Conservation (phyloP, 2,113 vertebrate species). For the Mustela nigripes region DNA sequence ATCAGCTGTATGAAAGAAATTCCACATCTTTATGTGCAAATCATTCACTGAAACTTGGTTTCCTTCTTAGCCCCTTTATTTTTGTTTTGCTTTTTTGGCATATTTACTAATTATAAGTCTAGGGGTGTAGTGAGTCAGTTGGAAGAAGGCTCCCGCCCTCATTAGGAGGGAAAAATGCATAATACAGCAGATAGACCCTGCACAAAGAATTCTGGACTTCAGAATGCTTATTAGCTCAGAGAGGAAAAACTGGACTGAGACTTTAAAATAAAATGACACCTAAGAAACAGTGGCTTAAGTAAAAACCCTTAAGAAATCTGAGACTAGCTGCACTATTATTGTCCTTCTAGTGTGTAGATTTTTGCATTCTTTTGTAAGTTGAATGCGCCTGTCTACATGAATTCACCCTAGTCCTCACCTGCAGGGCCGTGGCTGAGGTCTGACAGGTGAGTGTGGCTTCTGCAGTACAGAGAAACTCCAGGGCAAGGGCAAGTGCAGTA, state of each 20-base stretch:
- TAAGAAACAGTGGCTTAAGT: neutral
- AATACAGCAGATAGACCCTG: neutral
- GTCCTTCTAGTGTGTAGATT: neutral
- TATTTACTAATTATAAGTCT: neutral
- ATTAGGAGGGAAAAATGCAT: neutral
- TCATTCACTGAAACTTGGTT: conserved; percentile 5
- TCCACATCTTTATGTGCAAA: conserved; percentile 10
- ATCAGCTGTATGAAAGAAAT: conserved; percentile 27
- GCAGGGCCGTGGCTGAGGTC: neutral
- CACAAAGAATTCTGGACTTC: neutral
- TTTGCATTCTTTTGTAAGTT: conserved; percentile 16
- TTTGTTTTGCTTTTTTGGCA: neutral
- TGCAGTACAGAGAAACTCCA: neutral
- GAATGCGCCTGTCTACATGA: neutral
- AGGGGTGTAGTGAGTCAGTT: neutral
- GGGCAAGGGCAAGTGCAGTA: neutral
- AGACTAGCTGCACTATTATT: neutral
- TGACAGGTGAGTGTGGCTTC: neutral
- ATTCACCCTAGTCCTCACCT: neutral
- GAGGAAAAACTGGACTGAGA: neutral
- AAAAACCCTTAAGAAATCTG: neutral
- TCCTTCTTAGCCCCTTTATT: neutral
- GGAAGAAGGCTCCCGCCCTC: neutral
- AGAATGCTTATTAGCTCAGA: neutral
- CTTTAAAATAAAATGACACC: conserved; percentile 16